A percentile compares a stretch with the other conserved stretches of the same genome.
Conservation (phyloP, 2,113 vertebrate species). For the Fulmarus glacialis region DNA sequence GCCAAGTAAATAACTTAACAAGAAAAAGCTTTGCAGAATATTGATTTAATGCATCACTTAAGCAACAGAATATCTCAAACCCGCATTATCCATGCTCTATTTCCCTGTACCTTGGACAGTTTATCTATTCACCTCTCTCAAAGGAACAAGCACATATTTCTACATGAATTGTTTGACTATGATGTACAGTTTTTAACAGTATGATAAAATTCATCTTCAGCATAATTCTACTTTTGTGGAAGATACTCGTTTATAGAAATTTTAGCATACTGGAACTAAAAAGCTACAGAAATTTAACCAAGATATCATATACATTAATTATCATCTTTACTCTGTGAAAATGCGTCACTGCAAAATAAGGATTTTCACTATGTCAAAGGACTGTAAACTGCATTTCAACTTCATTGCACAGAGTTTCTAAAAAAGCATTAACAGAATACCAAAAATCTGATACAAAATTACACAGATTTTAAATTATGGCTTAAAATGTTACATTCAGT, state of each 20-base stretch:
- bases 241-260: background rate
- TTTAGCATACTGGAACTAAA: constrained; percentile 3
- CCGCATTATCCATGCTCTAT: constrained; percentile 91
- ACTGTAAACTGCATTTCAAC: constrained; percentile 47
- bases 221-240: constrained; percentile 18
- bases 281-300: constrained; percentile 37
- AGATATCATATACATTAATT: background rate
- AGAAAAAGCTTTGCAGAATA: constrained; percentile 89
- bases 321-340: constrained; percentile 13
- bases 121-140: constrained; percentile 82
- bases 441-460: constrained; percentile 3
- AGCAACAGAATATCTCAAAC: constrained; percentile 84
- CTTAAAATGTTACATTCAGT: constrained; percentile 16
- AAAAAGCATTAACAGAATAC: background rate
- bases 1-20: constrained; percentile 90
- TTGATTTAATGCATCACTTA: constrained; percentile 93
- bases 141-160: constrained; percentile 72
- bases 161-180: constrained; percentile 69
- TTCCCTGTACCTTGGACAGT: constrained; percentile 86
- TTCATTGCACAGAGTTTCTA: constrained; percentile 40
- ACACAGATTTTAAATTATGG: constrained; percentile 41
- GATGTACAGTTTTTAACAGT: constrained; percentile 49
- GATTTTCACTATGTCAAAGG: constrained; percentile 22
- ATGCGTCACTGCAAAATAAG: constrained; percentile 1
- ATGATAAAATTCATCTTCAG: constrained; percentile 17